Conservation (phyloP, 2,113 vertebrate species). For the Bagarius yarrelli region DNA sequence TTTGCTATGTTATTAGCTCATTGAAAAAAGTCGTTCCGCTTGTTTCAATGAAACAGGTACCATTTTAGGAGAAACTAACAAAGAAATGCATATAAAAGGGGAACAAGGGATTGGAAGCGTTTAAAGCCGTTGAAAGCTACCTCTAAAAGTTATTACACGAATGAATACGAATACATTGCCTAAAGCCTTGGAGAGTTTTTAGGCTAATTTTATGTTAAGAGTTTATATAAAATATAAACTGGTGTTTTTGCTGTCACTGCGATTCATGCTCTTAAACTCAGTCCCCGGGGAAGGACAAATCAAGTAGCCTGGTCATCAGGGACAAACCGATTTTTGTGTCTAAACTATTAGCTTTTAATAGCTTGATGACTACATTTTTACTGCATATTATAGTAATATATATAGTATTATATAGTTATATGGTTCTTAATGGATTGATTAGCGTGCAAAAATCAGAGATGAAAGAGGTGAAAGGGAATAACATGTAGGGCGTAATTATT, state of each 20-base stretch:
- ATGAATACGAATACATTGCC: slow-evolving; percentile 20
- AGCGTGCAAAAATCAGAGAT: background rate
- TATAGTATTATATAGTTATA: too few species aligned
- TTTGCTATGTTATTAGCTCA: background rate
- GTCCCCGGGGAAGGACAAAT: slow-evolving; percentile 4
- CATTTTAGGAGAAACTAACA: background rate
- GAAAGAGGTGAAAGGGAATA: background rate
- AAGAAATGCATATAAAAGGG: background rate
- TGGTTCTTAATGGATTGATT: background rate
- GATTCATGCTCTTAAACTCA: background rate
- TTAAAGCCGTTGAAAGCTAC: background rate
- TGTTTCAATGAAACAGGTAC: background rate
- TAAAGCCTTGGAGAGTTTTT: slow-evolving; percentile 18
- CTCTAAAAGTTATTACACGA: slow-evolving; percentile 19
- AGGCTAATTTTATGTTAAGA: slow-evolving; percentile 25
- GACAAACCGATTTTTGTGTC: background rate
- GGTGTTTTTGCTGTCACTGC: background rate
- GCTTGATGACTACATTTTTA: background rate
- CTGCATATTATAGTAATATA: background rate
- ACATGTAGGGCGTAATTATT: background rate
- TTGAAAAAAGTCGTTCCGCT: background rate
- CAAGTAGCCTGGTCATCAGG: background rate
- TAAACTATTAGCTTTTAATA: slow-evolving; percentile 4
- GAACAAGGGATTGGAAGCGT: slow-evolving; percentile 3
- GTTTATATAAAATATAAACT: slow-evolving; percentile 9